Percentiles rank a stretch among this genome's conserved stretches.
phyloP scores from a whole-genome alignment of 2,113 vertebrate genomes.

The Gymnogyps californianus region DNA sequence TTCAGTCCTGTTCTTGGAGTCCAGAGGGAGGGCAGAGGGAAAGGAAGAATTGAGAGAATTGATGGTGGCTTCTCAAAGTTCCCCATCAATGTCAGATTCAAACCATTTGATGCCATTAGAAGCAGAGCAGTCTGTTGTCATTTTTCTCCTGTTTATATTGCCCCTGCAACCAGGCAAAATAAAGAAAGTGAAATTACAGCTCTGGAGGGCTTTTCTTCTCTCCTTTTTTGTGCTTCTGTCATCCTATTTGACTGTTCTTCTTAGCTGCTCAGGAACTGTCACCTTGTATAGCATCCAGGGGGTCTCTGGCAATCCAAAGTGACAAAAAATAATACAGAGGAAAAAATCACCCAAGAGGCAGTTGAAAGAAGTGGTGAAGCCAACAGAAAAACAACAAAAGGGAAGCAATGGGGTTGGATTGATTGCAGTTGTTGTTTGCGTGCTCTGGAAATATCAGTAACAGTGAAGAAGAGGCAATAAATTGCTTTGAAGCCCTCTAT shows the following conservation, averaged over 20 bases:
- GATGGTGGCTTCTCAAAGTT: neutral
- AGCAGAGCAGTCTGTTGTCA: neutral
- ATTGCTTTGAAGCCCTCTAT: conserved; percentile 26
- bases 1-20: neutral
- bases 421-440: neutral
- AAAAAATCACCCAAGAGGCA: neutral
- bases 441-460: conserved; percentile 21
- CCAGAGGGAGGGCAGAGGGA: neutral
- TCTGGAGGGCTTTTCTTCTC: conserved; percentile 2
- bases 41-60: neutral
- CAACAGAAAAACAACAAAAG: neutral
- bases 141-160: conserved; percentile 26
- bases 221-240: neutral
- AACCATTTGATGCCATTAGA: neutral
- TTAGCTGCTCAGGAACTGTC: conserved; percentile 4
- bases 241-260: neutral
- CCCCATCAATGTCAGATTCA: conserved; percentile 1
- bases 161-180: neutral
- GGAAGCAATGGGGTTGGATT: neutral
- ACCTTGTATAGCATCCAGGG: neutral
- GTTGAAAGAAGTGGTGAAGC: neutral
- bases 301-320: conserved; percentile 5
- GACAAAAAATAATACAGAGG: neutral
- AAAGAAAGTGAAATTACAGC: conserved; percentile 7
- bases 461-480: conserved; percentile 20